Base-by-base conservation (phyloP, 2,888 invertebrate genomes). In the Athripsodes cinereus region DNA sequence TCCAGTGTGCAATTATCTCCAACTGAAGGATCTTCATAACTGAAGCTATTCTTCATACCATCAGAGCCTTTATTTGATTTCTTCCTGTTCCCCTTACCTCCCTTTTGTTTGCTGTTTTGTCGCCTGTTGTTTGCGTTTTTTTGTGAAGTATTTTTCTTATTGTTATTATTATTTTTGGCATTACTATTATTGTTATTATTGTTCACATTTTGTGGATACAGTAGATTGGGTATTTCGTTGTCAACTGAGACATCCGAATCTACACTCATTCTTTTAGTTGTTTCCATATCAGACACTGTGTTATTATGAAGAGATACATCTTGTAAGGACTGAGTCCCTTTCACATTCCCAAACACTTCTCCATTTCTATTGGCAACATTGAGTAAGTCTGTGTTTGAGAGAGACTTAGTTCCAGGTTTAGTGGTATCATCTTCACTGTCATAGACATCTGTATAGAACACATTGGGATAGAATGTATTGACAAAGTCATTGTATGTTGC, bases 391-490 rank as follows among this genome's bases (percentile, higher is more conserved):
- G 53, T 54, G 22, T 61, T 59, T 2, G 61, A 61, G 13, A 57
- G 44, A 2, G 63, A 61, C 51, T 60, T 62, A 16, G 52, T 40
- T 5, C 21, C 35, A 18, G 53, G 13, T 19, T 52, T 44, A n/a
- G 69, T 66, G 68, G 75, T 76, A 2, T 76, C 76, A 2, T 76
- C 76, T 51, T 77, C 78, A 44, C 70, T 70, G 65, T 78, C 78
- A 0, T 78, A 78, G 22, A 74, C 65, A 74, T 73, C 64, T 72
- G 74, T 2, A 72, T 67, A n/a, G 2, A 35, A 26, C n/a, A 57
- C 46, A 26, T 50, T 34, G 34, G 35, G 22, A 13, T n/a, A 16
- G 1, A 13, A 13, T 11, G 22, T 10, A 35, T 47, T 52, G 52
- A 19, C 34, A 48, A 52, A 48, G n/a, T 22, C 40, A 40, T 49